Conservation (phyloP, 2,888 invertebrate genomes). For the Nineta flava region DNA sequence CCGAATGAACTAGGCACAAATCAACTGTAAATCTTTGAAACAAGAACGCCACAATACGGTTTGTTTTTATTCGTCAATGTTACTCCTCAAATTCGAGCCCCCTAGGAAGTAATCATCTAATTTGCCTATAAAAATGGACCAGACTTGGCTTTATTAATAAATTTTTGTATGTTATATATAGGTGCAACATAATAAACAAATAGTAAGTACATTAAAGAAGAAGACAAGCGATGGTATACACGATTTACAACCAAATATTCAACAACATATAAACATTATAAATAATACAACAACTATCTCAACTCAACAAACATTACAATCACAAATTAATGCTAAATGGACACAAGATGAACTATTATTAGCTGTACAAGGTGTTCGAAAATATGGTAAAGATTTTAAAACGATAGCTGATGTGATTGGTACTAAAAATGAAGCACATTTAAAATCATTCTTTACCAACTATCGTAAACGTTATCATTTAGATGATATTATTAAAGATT, state of each 20-base stretch:
- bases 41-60: no score
- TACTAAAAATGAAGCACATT: slow-evolving; percentile 86
- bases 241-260: slow-evolving; percentile 25
- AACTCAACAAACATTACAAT: neutral
- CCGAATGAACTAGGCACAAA: no score
- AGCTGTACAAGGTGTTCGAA: slow-evolving; percentile 76
- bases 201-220: slow-evolving; percentile 70
- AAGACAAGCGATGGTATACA: slow-evolving; percentile 40
- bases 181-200: slow-evolving; percentile 93
- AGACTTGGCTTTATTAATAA: no score
- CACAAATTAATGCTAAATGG: slow-evolving; percentile 75
- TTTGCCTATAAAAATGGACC: no score
- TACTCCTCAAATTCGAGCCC: no score
- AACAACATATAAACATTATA: slow-evolving; percentile 13
- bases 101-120: no score
- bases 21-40: no score
- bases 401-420: slow-evolving; percentile 90
- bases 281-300: slow-evolving; percentile 27
- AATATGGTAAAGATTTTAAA: slow-evolving; percentile 77
- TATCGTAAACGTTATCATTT: slow-evolving; percentile 80
- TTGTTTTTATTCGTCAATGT: no score
- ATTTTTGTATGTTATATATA: slow-evolving; percentile 45
- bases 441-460: slow-evolving; percentile 82
- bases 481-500: slow-evolving; percentile 72
- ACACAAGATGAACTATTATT: slow-evolving; percentile 80